Evolutionary conservation across 2,113 vertebrate genomes (phyloP).

Genomic region (Paracanthobrama guichenoti): DNA sequence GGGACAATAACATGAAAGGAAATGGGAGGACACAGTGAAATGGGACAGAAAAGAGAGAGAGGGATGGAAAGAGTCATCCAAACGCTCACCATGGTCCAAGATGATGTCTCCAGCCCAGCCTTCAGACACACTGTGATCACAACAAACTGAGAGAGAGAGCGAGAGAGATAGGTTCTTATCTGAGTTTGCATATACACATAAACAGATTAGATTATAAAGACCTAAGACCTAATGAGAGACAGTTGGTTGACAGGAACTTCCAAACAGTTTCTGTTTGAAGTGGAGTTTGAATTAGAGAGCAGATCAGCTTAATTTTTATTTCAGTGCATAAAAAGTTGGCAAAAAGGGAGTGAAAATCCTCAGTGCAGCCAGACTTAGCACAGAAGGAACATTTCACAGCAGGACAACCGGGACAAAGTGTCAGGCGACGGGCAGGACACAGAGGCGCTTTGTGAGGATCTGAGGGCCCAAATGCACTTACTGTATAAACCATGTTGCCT

Average conservation of each 20-base stretch:
- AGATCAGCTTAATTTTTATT: background rate
- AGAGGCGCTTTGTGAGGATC: slow-evolving; percentile 37
- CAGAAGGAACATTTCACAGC: slow-evolving; percentile 19
- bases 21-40: slow-evolving; percentile 50
- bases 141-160: slow-evolving; percentile 84
- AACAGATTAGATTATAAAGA: background rate
- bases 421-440: slow-evolving; percentile 23
- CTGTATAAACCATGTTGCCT: slow-evolving; percentile 98
- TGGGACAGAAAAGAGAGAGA: slow-evolving; percentile 25
- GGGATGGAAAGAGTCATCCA: slow-evolving; percentile 29
- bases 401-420: background rate
- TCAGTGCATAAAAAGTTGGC: background rate
- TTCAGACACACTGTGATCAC: slow-evolving; percentile 99
- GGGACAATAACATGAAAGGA: slow-evolving; percentile 32
- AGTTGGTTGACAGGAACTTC: background rate
- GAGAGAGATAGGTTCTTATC: slow-evolving; percentile 53
- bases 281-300: background rate
- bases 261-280: slow-evolving; percentile 30
- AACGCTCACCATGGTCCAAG: slow-evolving; percentile 92
- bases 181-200: slow-evolving; percentile 19
- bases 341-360: slow-evolving; percentile 9
- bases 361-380: background rate
- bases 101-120: slow-evolving; percentile 94
- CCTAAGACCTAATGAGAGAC: background rate
- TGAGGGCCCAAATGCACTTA: slow-evolving; percentile 73